Percentiles rank a stretch among this genome's conserved stretches.
Evolutionary conservation across 2,888 invertebrate genomes (phyloP).

Genomic region (Scrobipalpa atriplicella): DNA sequence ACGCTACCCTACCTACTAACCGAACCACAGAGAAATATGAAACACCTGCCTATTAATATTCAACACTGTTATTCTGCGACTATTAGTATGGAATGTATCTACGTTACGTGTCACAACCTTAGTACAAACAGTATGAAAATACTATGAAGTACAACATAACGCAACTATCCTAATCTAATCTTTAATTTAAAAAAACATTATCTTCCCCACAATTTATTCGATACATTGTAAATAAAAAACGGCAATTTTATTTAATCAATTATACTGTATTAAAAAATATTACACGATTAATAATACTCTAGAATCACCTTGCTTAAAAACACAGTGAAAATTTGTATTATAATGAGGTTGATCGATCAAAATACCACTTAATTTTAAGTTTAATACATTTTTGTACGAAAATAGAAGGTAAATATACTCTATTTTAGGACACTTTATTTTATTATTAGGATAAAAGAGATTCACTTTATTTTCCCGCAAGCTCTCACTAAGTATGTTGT

Average conservation of each 20-base stretch:
- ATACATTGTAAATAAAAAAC: background rate
- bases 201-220: background rate
- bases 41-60: too few species aligned
- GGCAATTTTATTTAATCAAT: background rate
- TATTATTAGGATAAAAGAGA: background rate
- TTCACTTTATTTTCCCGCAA: background rate
- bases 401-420: background rate
- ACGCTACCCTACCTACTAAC: too few species aligned
- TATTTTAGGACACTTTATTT: background rate
- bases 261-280: background rate
- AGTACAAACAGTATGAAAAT: too few species aligned
- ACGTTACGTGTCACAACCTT: too few species aligned
- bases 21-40: too few species aligned
- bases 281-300: slow-evolving; percentile 14
- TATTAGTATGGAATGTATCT: too few species aligned
- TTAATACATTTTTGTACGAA: slow-evolving; percentile 3
- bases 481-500: too few species aligned
- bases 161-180: too few species aligned
- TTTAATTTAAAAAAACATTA: too few species aligned
- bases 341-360: background rate
- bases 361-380: background rate
- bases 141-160: too few species aligned
- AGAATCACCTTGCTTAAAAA: slow-evolving; percentile 1
- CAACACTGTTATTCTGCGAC: too few species aligned
- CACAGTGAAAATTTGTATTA: background rate